phyloP scores from a whole-genome alignment of 35 echinoderm and acorn worm species.

The Ophioderma brevispina region DNA sequence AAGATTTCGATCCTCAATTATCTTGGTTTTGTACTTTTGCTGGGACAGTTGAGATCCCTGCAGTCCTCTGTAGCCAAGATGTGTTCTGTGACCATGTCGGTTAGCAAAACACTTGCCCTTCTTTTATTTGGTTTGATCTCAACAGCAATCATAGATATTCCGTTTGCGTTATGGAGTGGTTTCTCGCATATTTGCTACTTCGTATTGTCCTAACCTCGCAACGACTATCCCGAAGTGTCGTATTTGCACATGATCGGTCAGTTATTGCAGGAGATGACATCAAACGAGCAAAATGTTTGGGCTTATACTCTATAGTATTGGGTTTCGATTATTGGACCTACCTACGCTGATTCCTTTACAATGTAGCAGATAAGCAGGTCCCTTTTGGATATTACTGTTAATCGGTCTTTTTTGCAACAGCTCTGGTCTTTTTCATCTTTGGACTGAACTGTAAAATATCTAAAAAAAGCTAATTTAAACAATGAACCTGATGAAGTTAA shows the following conservation, averaged over 20 bases:
- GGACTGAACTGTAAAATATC: not conserved
- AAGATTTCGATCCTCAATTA: not conserved
- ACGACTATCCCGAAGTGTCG: not conserved
- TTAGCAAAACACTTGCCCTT: not conserved
- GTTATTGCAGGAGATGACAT: not conserved
- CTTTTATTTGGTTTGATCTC: not conserved
- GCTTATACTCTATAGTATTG: not conserved
- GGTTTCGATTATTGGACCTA: not conserved
- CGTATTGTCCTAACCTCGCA: not conserved
- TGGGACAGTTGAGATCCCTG: not conserved
- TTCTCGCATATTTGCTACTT: not conserved
- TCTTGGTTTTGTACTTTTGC: not conserved
- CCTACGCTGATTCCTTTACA: not conserved
- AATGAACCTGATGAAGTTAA: not conserved
- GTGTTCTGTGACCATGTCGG: not conserved
- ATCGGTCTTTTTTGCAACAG: not conserved
- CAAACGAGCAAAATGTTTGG: not conserved
- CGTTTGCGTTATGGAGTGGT: not conserved
- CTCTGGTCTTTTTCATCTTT: not conserved
- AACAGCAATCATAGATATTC: not conserved
- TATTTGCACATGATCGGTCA: not conserved
- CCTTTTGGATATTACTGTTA: not conserved
- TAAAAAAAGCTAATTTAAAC: not conserved
- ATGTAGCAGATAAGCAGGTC: not conserved
- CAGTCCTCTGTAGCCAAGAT: not conserved